Conservation (phyloP, 2,888 invertebrate species). For the Busseola fusca region DNA sequence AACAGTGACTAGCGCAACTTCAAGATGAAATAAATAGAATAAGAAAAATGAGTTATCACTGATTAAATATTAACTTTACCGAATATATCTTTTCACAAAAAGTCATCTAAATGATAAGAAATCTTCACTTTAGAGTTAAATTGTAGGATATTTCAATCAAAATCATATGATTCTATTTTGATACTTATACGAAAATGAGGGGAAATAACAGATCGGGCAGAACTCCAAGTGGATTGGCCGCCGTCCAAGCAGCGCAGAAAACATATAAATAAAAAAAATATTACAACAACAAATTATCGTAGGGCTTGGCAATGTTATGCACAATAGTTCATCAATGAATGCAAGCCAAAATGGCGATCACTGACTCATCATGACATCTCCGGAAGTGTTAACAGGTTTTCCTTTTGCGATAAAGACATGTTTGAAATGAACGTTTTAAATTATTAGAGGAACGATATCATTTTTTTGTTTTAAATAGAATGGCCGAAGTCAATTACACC, state of each 20-base stretch:
- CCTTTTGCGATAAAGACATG: neutral
- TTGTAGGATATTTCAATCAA: slow-evolving; percentile 23
- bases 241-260: slow-evolving; percentile 40
- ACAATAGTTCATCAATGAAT: slow-evolving; percentile 15
- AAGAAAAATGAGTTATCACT: slow-evolving; percentile 32
- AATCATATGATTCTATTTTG: slow-evolving; percentile 40
- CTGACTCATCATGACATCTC: slow-evolving; percentile 1
- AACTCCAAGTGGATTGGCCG: slow-evolving; percentile 43
- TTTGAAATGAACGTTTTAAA: neutral
- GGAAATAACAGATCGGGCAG: slow-evolving; percentile 34
- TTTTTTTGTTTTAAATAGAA: neutral
- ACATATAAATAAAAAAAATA: slow-evolving; percentile 48
- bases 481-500: too few species aligned
- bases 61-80: slow-evolving; percentile 47
- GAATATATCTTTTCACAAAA: slow-evolving; percentile 47
- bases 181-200: slow-evolving; percentile 26
- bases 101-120: slow-evolving; percentile 44
- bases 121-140: slow-evolving; percentile 11
- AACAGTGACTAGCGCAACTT: neutral
- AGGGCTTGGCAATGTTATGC: slow-evolving; percentile 26
- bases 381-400: neutral
- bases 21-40: slow-evolving; percentile 20
- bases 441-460: neutral
- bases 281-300: slow-evolving; percentile 21
- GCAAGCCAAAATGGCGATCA: slow-evolving; percentile 12